These are phyloP conservation scores for Chrysolina oricalcia DNA, from an alignment of 2,888 invertebrate genomes.

Conservation along the genomic window DNA sequence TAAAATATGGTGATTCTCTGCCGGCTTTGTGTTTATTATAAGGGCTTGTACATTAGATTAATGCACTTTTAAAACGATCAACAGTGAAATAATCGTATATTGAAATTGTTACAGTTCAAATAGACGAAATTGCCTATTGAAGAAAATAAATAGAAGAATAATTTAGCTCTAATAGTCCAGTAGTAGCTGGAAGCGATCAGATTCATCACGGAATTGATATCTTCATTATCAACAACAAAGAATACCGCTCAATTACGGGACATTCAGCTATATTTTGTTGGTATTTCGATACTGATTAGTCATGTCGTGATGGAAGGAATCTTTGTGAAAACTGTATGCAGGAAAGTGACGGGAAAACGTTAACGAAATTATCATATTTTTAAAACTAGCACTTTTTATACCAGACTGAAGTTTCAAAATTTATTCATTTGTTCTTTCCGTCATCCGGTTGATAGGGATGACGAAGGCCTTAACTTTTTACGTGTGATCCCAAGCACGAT, in stretches of 20 bases:
- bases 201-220: constrained; percentile 2
- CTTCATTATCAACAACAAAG: constrained; percentile 15
- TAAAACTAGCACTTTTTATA: too few species aligned
- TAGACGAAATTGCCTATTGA: constrained; percentile 10
- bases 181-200: not conserved
- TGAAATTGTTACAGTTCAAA: constrained; percentile 12
- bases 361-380: too few species aligned
- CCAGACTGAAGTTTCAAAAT: too few species aligned
- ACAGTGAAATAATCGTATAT: not conserved
- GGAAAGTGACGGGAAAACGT: too few species aligned
- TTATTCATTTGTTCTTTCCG: too few species aligned
- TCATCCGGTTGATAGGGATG: too few species aligned
- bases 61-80: constrained; percentile 32
- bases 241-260: not conserved
- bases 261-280: not conserved
- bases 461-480: too few species aligned
- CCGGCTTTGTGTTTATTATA: constrained; percentile 43
- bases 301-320: not conserved
- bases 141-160: constrained; percentile 7
- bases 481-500: too few species aligned
- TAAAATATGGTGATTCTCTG: constrained; percentile 41
- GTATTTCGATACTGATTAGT: not conserved
- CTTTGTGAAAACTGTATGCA: not conserved
- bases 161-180: not conserved
- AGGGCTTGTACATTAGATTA: constrained; percentile 36